Conservation (phyloP, 2,888 invertebrate species). For the Neuroscelio doddi region DNA sequence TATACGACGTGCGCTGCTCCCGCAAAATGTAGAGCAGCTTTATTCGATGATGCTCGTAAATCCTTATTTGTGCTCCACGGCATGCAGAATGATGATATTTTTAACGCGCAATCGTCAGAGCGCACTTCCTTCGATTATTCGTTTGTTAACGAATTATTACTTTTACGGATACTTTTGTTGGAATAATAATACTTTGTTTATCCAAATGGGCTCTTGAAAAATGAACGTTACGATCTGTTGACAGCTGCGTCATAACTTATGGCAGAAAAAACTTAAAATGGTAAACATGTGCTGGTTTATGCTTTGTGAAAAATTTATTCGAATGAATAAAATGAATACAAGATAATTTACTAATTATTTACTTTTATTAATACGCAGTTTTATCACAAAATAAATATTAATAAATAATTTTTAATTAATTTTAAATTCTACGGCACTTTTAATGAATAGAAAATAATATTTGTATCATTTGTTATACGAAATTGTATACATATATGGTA, state of each 20-base stretch:
- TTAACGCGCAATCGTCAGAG: slow-evolving; percentile 6
- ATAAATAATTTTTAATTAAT: no score
- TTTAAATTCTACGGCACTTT: no score
- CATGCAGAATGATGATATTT: slow-evolving; percentile 18
- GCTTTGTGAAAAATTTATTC: neutral
- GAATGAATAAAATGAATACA: no score
- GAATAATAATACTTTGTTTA: slow-evolving; percentile 7
- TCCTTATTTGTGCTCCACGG: slow-evolving; percentile 28
- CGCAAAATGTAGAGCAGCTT: slow-evolving; percentile 33
- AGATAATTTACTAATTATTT: no score
- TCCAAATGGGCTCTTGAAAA: slow-evolving; percentile 6
- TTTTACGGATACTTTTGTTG: neutral
- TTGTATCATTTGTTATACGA: no score
- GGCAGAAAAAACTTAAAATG: neutral
- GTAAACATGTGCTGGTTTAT: neutral
- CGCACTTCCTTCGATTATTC: slow-evolving; percentile 8
- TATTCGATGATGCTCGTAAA: slow-evolving; percentile 23
- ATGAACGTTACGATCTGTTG: neutral
- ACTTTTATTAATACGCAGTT: no score
- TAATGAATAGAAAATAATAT: no score
- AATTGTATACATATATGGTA: no score
- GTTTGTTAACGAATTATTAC: neutral
- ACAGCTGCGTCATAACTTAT: neutral
- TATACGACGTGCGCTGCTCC: slow-evolving; percentile 30
- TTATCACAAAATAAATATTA: no score